A percentile compares a stretch with the other conserved stretches of the same genome.
Evolutionary conservation across 2,888 invertebrate genomes (phyloP).

Genomic region (Acleris laterana): DNA sequence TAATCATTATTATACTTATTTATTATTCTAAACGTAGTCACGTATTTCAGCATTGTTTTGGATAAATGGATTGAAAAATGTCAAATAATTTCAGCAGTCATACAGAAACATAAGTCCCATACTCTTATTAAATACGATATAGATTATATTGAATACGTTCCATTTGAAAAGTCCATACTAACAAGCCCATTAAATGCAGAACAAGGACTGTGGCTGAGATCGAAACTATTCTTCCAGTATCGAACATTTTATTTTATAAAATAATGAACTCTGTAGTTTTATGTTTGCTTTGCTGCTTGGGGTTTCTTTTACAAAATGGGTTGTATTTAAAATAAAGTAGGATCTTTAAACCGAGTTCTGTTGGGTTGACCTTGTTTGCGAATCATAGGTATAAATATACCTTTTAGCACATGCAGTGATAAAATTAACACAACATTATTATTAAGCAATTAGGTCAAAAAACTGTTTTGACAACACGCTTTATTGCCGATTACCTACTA

Average conservation of each 20-base stretch:
- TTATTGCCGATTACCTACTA: too few relatives aligned
- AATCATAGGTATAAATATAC: too few relatives aligned
- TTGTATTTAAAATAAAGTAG: too few relatives aligned
- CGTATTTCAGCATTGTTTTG: not conserved
- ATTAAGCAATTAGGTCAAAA: too few relatives aligned
- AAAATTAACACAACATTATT: too few relatives aligned
- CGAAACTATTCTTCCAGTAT: not conserved
- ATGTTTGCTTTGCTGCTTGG: not conserved
- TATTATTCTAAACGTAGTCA: too few relatives aligned
- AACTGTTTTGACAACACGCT: too few relatives aligned
- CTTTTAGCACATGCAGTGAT: too few relatives aligned
- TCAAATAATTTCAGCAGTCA: not conserved
- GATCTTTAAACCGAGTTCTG: too few relatives aligned
- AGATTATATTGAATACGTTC: slow-evolving; percentile 10
- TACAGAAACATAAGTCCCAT: not conserved
- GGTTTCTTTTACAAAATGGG: not conserved
- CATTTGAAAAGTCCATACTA: slow-evolving; percentile 22
- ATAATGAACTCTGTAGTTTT: not conserved
- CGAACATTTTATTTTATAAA: not conserved
- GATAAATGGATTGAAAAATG: not conserved
- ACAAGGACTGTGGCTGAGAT: not conserved
- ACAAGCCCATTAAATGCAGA: slow-evolving; percentile 18
- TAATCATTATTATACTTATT: too few relatives aligned
- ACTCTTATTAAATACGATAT: too few relatives aligned
- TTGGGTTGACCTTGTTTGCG: too few relatives aligned